phyloP scores from a whole-genome alignment of 2,888 invertebrate species.

The Philereme vetulata region DNA sequence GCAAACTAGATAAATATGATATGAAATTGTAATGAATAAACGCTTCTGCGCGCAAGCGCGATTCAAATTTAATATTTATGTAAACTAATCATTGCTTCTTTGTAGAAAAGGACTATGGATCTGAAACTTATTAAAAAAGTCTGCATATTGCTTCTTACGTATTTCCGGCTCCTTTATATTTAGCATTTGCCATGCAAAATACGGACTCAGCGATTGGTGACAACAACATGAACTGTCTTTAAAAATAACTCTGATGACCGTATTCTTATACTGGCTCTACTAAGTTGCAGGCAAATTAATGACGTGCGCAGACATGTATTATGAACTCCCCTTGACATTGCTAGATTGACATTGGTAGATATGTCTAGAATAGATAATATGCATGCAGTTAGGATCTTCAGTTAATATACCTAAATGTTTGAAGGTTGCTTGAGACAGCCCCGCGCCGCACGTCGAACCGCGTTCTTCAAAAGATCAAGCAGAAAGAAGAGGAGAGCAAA shows the following conservation, averaged over 20 bases:
- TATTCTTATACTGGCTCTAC: not conserved
- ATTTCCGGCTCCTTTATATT: no score
- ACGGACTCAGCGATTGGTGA: not conserved
- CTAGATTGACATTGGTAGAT: not conserved
- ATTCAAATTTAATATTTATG: not conserved
- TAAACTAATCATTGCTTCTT: not conserved
- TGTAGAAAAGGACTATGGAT: not conserved
- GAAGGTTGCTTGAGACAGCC: conserved; percentile 85
- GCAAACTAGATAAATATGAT: not conserved
- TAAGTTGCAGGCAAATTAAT: not conserved
- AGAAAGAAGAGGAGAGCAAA: conserved; percentile 67
- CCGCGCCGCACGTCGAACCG: conserved; percentile 88
- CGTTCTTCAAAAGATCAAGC: conserved; percentile 84
- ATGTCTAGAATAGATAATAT: not conserved
- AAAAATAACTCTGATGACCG: not conserved
- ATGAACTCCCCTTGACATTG: not conserved
- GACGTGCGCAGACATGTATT: not conserved
- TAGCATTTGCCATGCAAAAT: not conserved
- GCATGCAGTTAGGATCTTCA: not conserved
- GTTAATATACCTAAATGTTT: conserved; percentile 35
- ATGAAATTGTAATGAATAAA: not conserved
- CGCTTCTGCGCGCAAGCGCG: not conserved
- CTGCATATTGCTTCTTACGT: no score
- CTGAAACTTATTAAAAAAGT: no score
- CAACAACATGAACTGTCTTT: not conserved